These are phyloP conservation scores for Lutraria rhynchaena DNA, from an alignment of 1,140 invertebrate species.

Conservation along the genomic window DNA sequence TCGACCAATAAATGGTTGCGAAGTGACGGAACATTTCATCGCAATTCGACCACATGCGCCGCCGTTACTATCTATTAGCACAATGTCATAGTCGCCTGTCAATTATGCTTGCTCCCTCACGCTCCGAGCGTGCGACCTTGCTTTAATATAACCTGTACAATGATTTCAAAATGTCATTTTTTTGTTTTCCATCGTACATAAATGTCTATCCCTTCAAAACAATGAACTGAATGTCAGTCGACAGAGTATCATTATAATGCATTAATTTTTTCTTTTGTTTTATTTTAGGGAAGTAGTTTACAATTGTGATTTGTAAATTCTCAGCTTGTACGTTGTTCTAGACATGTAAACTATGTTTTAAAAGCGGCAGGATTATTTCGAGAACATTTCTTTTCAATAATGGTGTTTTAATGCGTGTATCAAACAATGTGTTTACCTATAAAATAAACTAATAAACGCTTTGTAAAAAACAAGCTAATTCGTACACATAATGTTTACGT, in stretches of 20 bases:
- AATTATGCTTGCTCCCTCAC: constrained; percentile 13
- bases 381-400: too few relatives aligned
- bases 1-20: constrained; percentile 1
- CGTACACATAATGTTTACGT: too few relatives aligned
- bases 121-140: constrained; percentile 29
- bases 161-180: constrained; percentile 7
- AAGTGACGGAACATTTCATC: background rate
- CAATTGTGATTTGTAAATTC: too few relatives aligned
- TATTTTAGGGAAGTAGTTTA: background rate
- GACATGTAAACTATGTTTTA: too few relatives aligned
- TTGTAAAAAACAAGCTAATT: too few relatives aligned
- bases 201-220: constrained; percentile 25
- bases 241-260: constrained; percentile 15
- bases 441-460: too few relatives aligned
- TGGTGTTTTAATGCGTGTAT: too few relatives aligned
- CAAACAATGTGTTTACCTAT: too few relatives aligned
- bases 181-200: background rate
- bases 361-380: too few relatives aligned
- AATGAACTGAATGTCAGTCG: constrained; percentile 10
- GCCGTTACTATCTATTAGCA: constrained; percentile 15
- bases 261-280: constrained; percentile 28
- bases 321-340: too few relatives aligned
- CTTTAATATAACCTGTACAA: too few relatives aligned
- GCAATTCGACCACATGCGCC: constrained; percentile 27
- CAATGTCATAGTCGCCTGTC: constrained; percentile 14